Evolutionary conservation across 2,797 vertebrate species (phyloP), one percentile per base, ranked within the genome.

Genomic region (Etheostoma perlongum): DNA sequence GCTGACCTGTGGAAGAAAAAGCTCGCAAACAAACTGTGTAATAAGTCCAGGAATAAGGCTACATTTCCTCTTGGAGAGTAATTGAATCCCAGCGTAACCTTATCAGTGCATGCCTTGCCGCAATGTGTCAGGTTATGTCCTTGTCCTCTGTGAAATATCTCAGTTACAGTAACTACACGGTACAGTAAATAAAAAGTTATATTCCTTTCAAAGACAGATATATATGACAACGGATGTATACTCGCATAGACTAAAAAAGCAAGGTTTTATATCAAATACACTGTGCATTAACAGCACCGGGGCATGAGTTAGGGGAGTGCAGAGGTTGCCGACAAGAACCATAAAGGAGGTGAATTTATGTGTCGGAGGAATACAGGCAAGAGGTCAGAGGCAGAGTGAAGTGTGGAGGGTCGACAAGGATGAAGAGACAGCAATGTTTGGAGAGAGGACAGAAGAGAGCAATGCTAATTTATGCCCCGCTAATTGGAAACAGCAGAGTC

Each of bases 401-500:
- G 90, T 86, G 92, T 88, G 92, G 89, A 91, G 91, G 90, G 89
- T 94, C 88, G 91, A 91, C 89, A 86, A 46, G 90, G 91, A 93
- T 92, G 92, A 91, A 89, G 90, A 93, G 85, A 90, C 90, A 72
- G 87, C 88, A 79, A 87, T 93, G 92, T 93, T 93, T 93, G 86
- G 89, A 93, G 82, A 92, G 90, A 90, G 88, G 91, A 93, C 87
- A 89, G 80, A 64, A 75, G 85, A 90, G 89, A 93, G 91, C 73
- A 27, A 85, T 55, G 85, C 92, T 95, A 95, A 95, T 95, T 95
- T 93, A 95, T 95, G 92, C 88, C 82, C 79, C 33, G 79, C 87
- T 95, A 95, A 96, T 95, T 95, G 93, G 94, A 95, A 95, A 91
- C 94, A 95, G 95, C 84, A 79, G 90, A 89, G 83, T 40, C 80